Percentiles rank a stretch among this genome's conserved stretches.
Evolutionary conservation across 2,113 vertebrate genomes (phyloP).

Genomic region (Caloenas nicobarica): DNA sequence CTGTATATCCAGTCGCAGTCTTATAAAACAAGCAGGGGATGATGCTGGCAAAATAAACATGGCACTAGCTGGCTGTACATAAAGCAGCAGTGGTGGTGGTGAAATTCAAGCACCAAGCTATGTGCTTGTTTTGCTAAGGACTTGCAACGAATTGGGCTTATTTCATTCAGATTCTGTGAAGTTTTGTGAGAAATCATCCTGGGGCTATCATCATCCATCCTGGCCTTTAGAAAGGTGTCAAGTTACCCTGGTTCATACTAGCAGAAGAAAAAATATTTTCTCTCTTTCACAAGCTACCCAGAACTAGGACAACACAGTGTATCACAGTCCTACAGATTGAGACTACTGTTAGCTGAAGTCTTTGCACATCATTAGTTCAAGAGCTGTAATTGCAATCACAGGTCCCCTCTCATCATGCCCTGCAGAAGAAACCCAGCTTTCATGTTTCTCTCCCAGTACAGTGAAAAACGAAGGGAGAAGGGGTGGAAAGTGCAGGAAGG

Average conservation of each 20-base stretch:
- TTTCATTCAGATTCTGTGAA: neutral
- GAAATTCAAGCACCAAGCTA: slow-evolving; percentile 4
- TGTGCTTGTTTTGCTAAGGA: slow-evolving; percentile 40
- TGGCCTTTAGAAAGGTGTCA: neutral
- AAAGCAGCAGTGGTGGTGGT: neutral
- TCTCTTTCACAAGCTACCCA: neutral
- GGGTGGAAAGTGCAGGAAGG: neutral
- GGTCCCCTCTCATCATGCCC: neutral
- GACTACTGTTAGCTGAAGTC: neutral
- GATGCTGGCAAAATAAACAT: slow-evolving; percentile 36
- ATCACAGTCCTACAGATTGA: neutral
- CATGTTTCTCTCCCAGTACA: neutral
- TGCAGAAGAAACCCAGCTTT: neutral
- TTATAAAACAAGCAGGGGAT: slow-evolving; percentile 29
- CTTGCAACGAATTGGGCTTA: neutral
- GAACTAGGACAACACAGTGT: neutral
- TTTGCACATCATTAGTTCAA: neutral
- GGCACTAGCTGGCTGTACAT: neutral
- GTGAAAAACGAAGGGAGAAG: neutral
- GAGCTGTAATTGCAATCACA: neutral
- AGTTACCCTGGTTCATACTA: neutral
- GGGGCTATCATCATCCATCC: neutral
- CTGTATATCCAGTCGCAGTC: neutral
- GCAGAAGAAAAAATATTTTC: neutral
- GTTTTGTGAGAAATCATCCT: slow-evolving; percentile 20